These are phyloP conservation scores for Dromaius novaehollandiae DNA, from an alignment of 2,113 vertebrate genomes.

Conservation along the genomic window DNA sequence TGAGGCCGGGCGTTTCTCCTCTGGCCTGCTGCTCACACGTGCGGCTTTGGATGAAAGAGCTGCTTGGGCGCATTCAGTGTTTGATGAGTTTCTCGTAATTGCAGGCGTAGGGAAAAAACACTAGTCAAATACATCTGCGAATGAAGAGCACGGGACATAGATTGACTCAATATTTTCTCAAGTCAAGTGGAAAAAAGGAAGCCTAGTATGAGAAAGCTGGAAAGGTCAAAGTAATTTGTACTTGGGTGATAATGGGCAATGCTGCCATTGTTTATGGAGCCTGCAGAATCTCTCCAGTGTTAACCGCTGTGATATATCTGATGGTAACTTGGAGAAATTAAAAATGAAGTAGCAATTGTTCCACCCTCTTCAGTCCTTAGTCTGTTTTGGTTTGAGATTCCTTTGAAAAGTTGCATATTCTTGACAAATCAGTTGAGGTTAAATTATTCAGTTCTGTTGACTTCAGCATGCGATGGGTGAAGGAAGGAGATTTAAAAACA, in stretches of 20 bases:
- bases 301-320: conserved; percentile 19
- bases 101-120: neutral
- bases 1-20: neutral
- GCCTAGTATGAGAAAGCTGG: neutral
- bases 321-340: conserved; percentile 49
- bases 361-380: neutral
- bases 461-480: neutral
- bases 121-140: neutral
- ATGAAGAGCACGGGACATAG: neutral
- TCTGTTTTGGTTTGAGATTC: neutral
- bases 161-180: conserved; percentile 57
- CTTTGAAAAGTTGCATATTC: neutral
- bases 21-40: neutral
- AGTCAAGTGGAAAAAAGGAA: conserved; percentile 54
- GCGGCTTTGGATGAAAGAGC: neutral
- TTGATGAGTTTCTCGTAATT: conserved; percentile 23
- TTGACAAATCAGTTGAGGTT: neutral
- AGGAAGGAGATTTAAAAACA: neutral
- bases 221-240: conserved; percentile 67
- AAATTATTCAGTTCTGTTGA: neutral
- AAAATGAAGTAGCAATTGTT: neutral
- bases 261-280: conserved; percentile 39
- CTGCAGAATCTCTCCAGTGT: neutral
- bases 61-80: neutral
- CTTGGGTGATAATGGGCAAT: conserved; percentile 30